Evolutionary conservation across 2,113 vertebrate species (phyloP).

Genomic region (Rhynchopsitta pachyrhyncha): DNA sequence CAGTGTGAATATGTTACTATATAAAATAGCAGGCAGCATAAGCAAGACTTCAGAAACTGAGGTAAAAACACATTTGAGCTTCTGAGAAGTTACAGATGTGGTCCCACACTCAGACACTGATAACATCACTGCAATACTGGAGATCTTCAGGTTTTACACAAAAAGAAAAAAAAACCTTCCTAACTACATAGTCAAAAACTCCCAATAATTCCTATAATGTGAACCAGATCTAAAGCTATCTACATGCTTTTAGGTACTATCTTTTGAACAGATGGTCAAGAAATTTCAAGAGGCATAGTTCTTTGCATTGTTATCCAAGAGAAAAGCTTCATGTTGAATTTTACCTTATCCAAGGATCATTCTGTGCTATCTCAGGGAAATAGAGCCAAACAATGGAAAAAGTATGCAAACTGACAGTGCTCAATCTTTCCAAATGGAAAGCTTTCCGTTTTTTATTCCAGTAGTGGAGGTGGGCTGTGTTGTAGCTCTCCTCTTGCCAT

Average conservation of each 20-base stretch:
- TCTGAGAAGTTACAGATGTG: not conserved
- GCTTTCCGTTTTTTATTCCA: not conserved
- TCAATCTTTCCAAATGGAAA: not conserved
- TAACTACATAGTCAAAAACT: not conserved
- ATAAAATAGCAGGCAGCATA: not conserved
- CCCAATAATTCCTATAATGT: not conserved
- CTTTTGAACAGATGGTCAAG: not conserved
- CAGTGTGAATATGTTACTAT: not conserved
- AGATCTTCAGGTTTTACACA: not conserved
- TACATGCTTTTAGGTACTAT: not conserved
- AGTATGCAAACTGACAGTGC: not conserved
- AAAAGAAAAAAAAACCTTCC: not conserved
- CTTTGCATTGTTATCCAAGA: not conserved
- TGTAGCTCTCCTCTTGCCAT: not conserved
- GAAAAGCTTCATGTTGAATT: not conserved
- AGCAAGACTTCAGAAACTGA: not conserved
- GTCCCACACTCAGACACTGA: not conserved
- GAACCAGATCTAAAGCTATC: not conserved
- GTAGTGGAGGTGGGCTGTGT: not conserved
- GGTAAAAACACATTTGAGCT: not conserved
- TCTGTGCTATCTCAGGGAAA: not conserved
- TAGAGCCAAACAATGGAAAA: not conserved
- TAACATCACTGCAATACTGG: not conserved
- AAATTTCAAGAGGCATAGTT: not conserved
- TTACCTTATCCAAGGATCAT: not conserved